Base-by-base conservation (phyloP, 1,140 invertebrate species). In the Dufourea novaeangliae region DNA sequence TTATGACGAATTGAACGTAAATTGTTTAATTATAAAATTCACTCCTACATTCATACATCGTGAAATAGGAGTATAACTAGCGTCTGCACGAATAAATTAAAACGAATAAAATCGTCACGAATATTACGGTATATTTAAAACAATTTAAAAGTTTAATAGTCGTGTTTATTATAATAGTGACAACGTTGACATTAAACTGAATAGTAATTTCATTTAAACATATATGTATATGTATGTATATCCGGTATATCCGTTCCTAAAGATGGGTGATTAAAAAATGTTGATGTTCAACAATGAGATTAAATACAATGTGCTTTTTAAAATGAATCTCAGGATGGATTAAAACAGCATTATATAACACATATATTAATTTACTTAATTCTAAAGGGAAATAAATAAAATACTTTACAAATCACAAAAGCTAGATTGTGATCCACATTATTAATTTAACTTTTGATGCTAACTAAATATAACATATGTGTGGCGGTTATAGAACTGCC, bases 321-420 rank as follows among this genome's bases (percentile, higher is more conserved):
- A n/a, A 72, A 68, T 63, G 37, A 57, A 69, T 54, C 44, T 27
- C 52, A 52, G 56, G 37, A 44, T 39, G 52, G 10, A 68, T 80
- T 46, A 79, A 66, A 79, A 79, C 62, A 71, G 46, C 50, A 63
- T 64, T 67, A 22, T 50, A 54, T 37, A 62, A 77, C 46, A 61
- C 61, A 72, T 80, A 76, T 84, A 84, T 84, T 83, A 83, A 84
- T 79, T 63, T 79, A 79, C 54, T 67, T 79, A 74, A 11, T 32
- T 41, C 32, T 76, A 74, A 32, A 46, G 20, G 27, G 50, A 74
- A 85, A 85, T 83, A 85, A 85, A 84, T 83, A 85, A 85, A 80
- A 70, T 73, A 80, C 69, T 72, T 62, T 84, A 77, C 44, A 77
- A 70, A 69, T 8, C 39, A 67, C 56, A 66, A 54, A 7, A 69